These are phyloP conservation scores for Tachina fera DNA, from an alignment of 2,888 invertebrate species.

Conservation along the genomic window DNA sequence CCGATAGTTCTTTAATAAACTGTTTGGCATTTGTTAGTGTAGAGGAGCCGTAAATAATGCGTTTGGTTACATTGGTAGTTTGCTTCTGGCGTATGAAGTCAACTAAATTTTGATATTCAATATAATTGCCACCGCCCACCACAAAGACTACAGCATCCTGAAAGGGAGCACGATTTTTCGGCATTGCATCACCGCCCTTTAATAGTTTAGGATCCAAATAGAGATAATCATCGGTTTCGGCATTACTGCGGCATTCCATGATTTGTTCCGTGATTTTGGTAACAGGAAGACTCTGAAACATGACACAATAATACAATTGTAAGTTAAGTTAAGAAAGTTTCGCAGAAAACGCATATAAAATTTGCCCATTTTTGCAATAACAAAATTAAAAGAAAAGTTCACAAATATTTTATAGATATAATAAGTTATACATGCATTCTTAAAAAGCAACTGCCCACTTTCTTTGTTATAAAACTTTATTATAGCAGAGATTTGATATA, in stretches of 20 bases:
- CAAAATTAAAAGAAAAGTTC: no score
- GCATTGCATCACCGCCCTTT: constrained; percentile 87
- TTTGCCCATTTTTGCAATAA: no score
- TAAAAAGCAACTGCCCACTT: no score
- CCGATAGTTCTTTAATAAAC: constrained; percentile 95
- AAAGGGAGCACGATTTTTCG: constrained; percentile 88
- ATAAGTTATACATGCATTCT: no score
- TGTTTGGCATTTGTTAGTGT: constrained; percentile 96
- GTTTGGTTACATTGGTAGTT: constrained; percentile 87
- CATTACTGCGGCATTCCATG: constrained; percentile 90
- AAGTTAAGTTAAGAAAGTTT: no score
- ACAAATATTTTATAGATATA: no score
- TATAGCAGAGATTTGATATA: no score
- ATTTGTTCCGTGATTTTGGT: constrained; percentile 95
- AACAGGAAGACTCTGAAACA: constrained; percentile 93
- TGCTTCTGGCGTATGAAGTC: constrained; percentile 96
- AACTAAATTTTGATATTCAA: constrained; percentile 98
- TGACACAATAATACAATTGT: not conserved
- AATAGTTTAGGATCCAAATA: constrained; percentile 98
- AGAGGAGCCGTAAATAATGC: constrained; percentile 97
- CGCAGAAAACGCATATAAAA: no score
- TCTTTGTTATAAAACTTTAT: no score
- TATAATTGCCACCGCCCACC: constrained; percentile 98
- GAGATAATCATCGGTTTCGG: constrained; percentile 93
- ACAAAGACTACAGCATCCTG: constrained; percentile 95